Evolutionary conservation across 2,113 vertebrate genomes (phyloP), one percentile per base, ranked within the genome.

Genomic region (Microcebus jonahi): DNA sequence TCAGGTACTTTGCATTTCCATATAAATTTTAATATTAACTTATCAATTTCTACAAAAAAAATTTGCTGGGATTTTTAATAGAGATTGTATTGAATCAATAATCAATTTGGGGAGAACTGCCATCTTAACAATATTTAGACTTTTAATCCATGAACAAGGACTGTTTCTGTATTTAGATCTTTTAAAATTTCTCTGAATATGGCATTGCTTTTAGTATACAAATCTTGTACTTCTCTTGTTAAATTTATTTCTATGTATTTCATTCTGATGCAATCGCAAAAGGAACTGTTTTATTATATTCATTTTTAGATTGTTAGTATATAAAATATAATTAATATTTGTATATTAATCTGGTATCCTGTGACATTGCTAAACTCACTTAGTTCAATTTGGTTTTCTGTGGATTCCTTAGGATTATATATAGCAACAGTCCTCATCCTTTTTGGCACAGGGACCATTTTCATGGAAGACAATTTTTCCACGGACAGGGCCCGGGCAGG

Each of bases 151-250:
- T 15, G 29, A 68, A 86, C 36, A 86, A 8, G 6, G 10, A 71
- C 73, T 21, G 7, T 86, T 65, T 85, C 36, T 91, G 42, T 31
- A 81, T 73, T 91, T 63, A 23, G 39, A n/a, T 85, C 53, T 79
- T 91, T 88, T 65, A 48, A 75, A 91, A 36, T 27, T 73, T 94
- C 29, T 87, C 63, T 68, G 61, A 90, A 77, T 79, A 85, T 68
- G 77, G 70, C 39, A 63, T 11, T 39, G 45, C 29, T 63, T 83
- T 65, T n/a, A 23, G 8, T 55, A 8, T 65, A 85, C 42, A 92
- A 57, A 88, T 95, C 48, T 88, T 91, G 20, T 17, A 73, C 34
- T 90, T 23, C 50, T 84, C 65, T 57, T 86, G 65, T 80, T 91
- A 65, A 63, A 55, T 80, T 86, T 53, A 83, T 55, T 82, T 27